A percentile compares a stretch with the other conserved stretches of the same genome.
Evolutionary conservation across 2,797 vertebrate species (phyloP).

Genomic region (Threskiornis aethiopicus): DNA sequence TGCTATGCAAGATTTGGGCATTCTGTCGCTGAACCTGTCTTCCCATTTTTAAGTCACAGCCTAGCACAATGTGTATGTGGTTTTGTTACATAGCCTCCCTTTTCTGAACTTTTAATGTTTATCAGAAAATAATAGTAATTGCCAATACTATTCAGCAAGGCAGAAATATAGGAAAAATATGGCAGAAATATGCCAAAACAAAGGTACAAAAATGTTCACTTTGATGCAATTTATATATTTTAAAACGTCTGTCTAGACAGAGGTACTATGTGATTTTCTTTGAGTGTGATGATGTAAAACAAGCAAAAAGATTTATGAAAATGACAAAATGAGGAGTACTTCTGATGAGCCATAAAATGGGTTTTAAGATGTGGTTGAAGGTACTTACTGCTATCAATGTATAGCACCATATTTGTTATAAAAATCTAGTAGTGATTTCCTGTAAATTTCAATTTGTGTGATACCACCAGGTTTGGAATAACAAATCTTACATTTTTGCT

Average conservation of each 20-base stretch:
- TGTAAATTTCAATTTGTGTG: not conserved
- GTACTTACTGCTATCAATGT: not conserved
- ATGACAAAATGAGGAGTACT: not conserved
- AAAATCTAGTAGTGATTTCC: conserved; percentile 45
- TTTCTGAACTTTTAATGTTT: not conserved
- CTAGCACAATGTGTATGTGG: not conserved
- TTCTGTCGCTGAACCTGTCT: not conserved
- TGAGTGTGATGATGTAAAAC: not conserved
- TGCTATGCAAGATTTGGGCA: not conserved
- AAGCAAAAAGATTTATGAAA: not conserved
- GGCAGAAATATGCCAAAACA: not conserved
- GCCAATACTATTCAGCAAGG: not conserved
- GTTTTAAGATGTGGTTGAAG: not conserved
- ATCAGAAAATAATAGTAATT: not conserved
- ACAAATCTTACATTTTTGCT: conserved; percentile 21
- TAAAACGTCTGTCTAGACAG: not conserved
- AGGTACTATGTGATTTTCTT: not conserved
- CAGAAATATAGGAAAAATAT: not conserved
- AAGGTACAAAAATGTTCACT: not conserved
- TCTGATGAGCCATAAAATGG: not conserved
- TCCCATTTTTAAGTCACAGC: not conserved
- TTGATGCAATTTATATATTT: not conserved
- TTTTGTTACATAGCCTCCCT: not conserved
- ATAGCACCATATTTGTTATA: not conserved
- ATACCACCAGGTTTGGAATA: not conserved